Evolutionary conservation across 2,113 vertebrate genomes (phyloP).

Genomic region (Gadus macrocephalus): DNA sequence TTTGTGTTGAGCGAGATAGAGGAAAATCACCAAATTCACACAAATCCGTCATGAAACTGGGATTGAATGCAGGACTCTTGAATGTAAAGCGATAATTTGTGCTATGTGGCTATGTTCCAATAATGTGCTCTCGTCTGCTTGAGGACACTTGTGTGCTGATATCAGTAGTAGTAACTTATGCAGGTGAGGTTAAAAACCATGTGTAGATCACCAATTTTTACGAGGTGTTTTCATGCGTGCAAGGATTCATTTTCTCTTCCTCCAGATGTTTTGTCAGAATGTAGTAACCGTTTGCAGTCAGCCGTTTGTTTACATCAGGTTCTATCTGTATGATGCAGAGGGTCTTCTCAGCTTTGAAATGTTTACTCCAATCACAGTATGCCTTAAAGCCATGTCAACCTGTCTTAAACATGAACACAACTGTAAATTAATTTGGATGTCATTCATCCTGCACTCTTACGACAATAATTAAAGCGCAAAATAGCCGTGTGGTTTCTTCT

Average conservation of each 20-base stretch:
- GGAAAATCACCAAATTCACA: constrained; percentile 22
- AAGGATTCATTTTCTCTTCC: no score
- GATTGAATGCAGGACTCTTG: background rate
- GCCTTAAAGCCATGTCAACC: constrained; percentile 35
- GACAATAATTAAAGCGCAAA: no score
- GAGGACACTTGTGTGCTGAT: background rate
- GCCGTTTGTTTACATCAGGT: constrained; percentile 51
- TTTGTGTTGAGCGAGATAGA: constrained; percentile 17
- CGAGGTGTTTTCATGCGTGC: no score
- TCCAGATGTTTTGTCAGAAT: no score
- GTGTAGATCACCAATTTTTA: no score
- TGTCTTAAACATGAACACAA: constrained; percentile 41
- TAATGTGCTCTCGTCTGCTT: background rate
- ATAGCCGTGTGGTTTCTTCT: background rate
- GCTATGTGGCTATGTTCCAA: constrained; percentile 8
- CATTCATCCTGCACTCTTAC: constrained; percentile 19
- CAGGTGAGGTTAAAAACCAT: no score
- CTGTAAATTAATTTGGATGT: constrained; percentile 9
- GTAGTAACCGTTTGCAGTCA: constrained; percentile 27
- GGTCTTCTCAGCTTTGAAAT: constrained; percentile 26
- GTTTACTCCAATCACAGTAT: constrained; percentile 44
- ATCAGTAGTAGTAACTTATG: no score
- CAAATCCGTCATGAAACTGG: constrained; percentile 14
- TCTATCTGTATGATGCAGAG: constrained; percentile 28
- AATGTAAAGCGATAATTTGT: constrained; percentile 10